Conservation (phyloP, 2,113 vertebrate genomes). For the Antechinus stuartii region DNA sequence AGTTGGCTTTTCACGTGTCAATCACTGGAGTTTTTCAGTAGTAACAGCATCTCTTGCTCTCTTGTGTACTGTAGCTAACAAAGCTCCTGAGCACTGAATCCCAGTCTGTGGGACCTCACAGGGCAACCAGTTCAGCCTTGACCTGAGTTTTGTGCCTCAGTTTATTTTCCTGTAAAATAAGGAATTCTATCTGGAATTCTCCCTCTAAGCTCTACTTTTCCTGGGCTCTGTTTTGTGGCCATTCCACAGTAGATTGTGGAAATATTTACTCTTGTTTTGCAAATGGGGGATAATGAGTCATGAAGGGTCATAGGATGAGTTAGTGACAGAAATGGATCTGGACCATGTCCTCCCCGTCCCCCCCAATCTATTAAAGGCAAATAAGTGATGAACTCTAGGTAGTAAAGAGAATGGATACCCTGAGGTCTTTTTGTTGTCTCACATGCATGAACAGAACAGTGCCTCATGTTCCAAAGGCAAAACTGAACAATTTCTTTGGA, state of each 20-base stretch:
- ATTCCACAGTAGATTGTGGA: neutral
- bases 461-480: neutral
- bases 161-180: neutral
- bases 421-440: neutral
- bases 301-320: neutral
- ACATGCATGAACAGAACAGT: accelerated
- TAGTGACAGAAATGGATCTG: neutral
- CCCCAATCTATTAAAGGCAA: neutral
- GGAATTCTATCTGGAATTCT: neutral
- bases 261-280: neutral
- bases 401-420: neutral
- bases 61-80: neutral
- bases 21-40: neutral
- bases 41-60: neutral
- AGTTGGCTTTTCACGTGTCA: neutral
- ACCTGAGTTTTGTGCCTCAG: neutral
- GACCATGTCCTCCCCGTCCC: too few relatives aligned
- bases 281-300: neutral
- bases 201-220: neutral
- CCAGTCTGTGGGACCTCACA: neutral
- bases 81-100: neutral
- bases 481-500: neutral
- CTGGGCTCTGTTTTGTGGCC: neutral
- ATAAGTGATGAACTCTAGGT: neutral
- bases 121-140: neutral